Conservation (phyloP, 2,113 vertebrate genomes). For the Austrofundulus limnaeus region DNA sequence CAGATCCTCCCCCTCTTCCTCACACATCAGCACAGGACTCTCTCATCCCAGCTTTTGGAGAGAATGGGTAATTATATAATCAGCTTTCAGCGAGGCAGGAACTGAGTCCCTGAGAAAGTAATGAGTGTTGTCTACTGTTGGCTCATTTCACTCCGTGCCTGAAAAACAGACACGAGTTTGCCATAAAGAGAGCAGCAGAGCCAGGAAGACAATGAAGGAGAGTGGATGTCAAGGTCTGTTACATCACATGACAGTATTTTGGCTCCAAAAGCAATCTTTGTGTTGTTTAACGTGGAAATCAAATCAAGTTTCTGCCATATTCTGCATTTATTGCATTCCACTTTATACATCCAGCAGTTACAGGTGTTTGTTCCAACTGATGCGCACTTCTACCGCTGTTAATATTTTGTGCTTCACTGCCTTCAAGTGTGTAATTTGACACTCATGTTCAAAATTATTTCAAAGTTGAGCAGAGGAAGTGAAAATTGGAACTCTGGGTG, state of each 20-base stretch:
- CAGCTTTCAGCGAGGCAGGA: slow-evolving; percentile 62
- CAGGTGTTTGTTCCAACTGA: not conserved
- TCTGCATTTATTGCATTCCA: not conserved
- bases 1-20: slow-evolving; percentile 17
- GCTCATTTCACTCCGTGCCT: slow-evolving; percentile 50
- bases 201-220: slow-evolving; percentile 1
- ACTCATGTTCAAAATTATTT: slow-evolving; percentile 3
- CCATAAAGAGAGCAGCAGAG: slow-evolving; percentile 25
- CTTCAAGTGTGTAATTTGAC: not conserved
- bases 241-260: not conserved
- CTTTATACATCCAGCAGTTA: not conserved
- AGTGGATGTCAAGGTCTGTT: not conserved
- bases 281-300: not conserved
- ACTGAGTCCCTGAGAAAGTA: slow-evolving; percentile 59
- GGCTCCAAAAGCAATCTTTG: too few species aligned
- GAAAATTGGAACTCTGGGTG: not conserved
- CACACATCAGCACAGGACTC: slow-evolving; percentile 26
- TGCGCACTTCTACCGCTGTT: not conserved
- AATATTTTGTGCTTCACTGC: not conserved
- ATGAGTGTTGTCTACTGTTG: slow-evolving; percentile 54
- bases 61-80: slow-evolving; percentile 74
- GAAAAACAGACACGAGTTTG: slow-evolving; percentile 39
- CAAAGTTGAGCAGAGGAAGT: not conserved
- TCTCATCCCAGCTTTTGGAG: slow-evolving; percentile 54
- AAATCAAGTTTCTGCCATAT: too few species aligned